phyloP scores from a whole-genome alignment of 2,888 invertebrate species.

The Torymus tubicola region DNA sequence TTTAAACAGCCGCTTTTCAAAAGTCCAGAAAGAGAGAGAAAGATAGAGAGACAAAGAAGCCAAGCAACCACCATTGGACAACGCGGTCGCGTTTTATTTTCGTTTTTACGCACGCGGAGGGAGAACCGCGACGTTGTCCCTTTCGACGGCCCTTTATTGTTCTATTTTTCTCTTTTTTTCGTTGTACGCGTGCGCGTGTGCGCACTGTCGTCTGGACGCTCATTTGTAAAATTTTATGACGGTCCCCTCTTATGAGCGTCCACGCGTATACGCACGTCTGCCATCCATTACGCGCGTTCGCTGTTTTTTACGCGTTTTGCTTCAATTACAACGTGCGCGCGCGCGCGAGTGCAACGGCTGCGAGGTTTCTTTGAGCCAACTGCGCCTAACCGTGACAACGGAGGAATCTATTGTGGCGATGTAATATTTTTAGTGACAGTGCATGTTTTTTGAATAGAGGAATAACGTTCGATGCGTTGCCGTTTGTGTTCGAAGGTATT shows the following conservation, averaged over 20 bases:
- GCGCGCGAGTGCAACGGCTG: background rate
- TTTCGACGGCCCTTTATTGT: slow-evolving; percentile 59
- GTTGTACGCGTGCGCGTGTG: background rate
- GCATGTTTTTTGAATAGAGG: too few relatives aligned
- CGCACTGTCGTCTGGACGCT: background rate
- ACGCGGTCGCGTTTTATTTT: slow-evolving; percentile 60
- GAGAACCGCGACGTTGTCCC: slow-evolving; percentile 39
- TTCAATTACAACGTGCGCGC: slow-evolving; percentile 71
- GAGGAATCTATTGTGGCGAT: too few relatives aligned
- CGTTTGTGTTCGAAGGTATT: too few relatives aligned
- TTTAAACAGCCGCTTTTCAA: too few relatives aligned
- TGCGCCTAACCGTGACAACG: too few relatives aligned
- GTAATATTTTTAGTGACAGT: too few relatives aligned
- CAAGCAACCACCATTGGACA: slow-evolving; percentile 5
- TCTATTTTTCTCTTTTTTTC: slow-evolving; percentile 8
- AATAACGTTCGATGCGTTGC: too few relatives aligned
- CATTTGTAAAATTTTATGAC: slow-evolving; percentile 28
- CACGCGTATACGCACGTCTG: slow-evolving; percentile 57
- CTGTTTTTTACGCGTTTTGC: slow-evolving; percentile 63
- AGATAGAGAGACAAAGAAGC: background rate
- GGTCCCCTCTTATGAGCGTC: slow-evolving; percentile 8
- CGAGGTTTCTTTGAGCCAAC: too few relatives aligned
- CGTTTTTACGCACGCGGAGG: slow-evolving; percentile 60
- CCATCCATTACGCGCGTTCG: slow-evolving; percentile 63
- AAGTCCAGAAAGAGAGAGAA: too few relatives aligned